These are phyloP conservation scores for Sparus aurata DNA, from an alignment of 2,797 vertebrate genomes.

Conservation along the genomic window DNA sequence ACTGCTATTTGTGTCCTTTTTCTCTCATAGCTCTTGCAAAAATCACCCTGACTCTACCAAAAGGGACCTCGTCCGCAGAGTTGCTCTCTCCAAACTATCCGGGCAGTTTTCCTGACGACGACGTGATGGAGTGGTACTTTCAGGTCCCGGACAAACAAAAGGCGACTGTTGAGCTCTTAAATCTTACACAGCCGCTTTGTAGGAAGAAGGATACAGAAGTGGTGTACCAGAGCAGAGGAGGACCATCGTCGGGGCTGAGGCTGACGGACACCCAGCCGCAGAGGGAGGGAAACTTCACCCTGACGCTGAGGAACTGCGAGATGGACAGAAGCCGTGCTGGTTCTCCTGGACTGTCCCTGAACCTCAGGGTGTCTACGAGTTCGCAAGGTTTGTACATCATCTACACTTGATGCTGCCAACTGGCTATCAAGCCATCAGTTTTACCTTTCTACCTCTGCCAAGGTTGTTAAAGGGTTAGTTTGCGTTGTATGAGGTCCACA, in stretches of 20 bases:
- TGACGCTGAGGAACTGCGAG: constrained; percentile 82
- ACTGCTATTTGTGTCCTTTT: background rate
- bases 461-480: too few relatives aligned
- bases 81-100: constrained; percentile 93
- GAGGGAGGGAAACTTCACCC: constrained; percentile 66
- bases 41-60: constrained; percentile 85
- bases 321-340: constrained; percentile 56
- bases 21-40: constrained; percentile 85
- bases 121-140: constrained; percentile 91
- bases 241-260: background rate
- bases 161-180: constrained; percentile 80
- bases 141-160: constrained; percentile 82
- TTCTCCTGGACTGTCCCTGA: constrained; percentile 65
- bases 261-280: constrained; percentile 61
- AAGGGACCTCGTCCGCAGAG: constrained; percentile 77
- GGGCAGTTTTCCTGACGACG: constrained; percentile 88
- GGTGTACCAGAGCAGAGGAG: constrained; percentile 80
- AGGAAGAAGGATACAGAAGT: constrained; percentile 85
- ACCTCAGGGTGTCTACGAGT: constrained; percentile 66
- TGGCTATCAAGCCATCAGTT: background rate
- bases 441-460: background rate
- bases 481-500: too few relatives aligned
- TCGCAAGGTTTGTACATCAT: constrained; percentile 70
- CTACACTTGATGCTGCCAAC: background rate
- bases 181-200: constrained; percentile 85